Percentiles rank a stretch among this genome's conserved stretches.
Evolutionary conservation across 2,888 invertebrate species (phyloP).

Genomic region (Periphyllus acericola): DNA sequence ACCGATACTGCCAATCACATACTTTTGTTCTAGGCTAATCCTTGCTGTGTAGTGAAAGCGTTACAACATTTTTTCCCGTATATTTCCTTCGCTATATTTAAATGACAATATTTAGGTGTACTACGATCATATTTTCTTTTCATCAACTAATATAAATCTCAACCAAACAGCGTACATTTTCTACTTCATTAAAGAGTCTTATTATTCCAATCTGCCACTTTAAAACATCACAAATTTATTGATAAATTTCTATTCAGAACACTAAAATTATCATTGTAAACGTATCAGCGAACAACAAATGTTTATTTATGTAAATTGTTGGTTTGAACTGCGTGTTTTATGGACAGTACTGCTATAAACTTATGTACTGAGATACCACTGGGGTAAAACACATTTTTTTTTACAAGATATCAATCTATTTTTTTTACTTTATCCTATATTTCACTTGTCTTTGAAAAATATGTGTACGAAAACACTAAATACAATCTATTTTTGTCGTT

Average conservation of each 20-base stretch:
- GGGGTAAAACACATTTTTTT: neutral
- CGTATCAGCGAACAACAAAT: neutral
- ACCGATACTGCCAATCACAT: no score
- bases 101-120: no score
- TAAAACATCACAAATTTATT: neutral
- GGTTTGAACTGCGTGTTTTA: neutral
- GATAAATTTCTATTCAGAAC: neutral
- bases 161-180: neutral
- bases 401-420: neutral
- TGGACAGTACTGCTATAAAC: slow-evolving; percentile 15
- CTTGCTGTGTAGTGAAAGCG: no score
- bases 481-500: no score
- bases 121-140: no score
- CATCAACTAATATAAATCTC: neutral
- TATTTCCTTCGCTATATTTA: no score
- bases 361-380: neutral
- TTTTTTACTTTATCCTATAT: neutral
- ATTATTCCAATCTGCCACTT: neutral
- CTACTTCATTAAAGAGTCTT: neutral
- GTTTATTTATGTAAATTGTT: slow-evolving; percentile 27
- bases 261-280: neutral
- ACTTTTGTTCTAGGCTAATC: no score
- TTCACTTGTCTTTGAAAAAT: no score
- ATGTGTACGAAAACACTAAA: no score
- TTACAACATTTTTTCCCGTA: no score